Evolutionary conservation across 2,797 vertebrate genomes (phyloP), one percentile per base, ranked within the genome.

Genomic region (Ambastaia sidthimunki): DNA sequence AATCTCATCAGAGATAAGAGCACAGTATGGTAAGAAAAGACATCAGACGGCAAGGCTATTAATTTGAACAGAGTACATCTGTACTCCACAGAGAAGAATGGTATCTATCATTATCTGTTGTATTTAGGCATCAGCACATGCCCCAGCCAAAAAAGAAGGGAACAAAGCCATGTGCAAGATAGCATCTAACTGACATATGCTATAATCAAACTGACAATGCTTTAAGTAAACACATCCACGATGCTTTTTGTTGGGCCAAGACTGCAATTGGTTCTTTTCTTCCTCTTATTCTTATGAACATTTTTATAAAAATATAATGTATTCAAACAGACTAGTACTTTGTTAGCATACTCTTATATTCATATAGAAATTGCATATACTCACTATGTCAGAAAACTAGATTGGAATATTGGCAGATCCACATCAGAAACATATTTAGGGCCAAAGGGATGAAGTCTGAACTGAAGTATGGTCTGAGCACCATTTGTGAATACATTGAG

Each of bases 1-100:
- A 89, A 86, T 85, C 85, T 84, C 54, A 86, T 69, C 57, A 75
- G 13, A 78, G 85, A 92, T 91, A 82, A 92, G 90, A 89, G 89
- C 37, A 62, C 83, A 74, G 87, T 88, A 88, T 89, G 88, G 89
- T 82, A 80, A 83, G 79, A 89, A 81, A 85, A 85, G 74, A 81
- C 78, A 91, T 90, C 87, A 86, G 84, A 78, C 78, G 31, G 25
- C 63, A 74, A 54, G 12, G 74, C 59, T 37, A 57, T 70, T 90
- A 83, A 85, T 84, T 91, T 91, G 83, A 86, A 31, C 82, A 69
- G 84, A 87, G 16, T 82, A 71, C 85, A 89, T 90, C 82, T 88
- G 85, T 70, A 77, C 82, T 50, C 76, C 82, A 83, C 74, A 79
- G 83, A 21, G 59, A 69, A 66, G 67, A 80, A 84, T 48, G 71